These are phyloP conservation scores for Scomber scombrus DNA, from an alignment of 2,113 vertebrate genomes.

Conservation along the genomic window DNA sequence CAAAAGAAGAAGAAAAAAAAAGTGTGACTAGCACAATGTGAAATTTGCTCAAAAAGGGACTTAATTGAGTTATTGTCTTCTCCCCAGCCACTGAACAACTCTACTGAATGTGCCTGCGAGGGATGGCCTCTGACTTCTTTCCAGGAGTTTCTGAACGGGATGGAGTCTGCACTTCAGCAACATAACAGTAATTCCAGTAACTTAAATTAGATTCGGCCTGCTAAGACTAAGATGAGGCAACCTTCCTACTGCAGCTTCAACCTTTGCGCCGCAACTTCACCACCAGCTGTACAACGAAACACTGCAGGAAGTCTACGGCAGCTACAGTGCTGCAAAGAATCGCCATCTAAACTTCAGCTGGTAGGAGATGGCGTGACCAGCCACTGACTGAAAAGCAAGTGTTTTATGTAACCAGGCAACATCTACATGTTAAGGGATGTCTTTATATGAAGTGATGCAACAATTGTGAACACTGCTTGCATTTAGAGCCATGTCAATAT, in stretches of 20 bases:
- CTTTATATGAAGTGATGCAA: too few species aligned
- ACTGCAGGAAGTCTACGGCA: background rate
- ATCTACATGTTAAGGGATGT: background rate
- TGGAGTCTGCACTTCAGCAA: background rate
- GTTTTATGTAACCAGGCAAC: background rate
- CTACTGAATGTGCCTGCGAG: constrained; percentile 37
- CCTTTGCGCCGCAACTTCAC: background rate
- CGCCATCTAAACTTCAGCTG: background rate
- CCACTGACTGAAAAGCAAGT: background rate
- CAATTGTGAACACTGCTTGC: constrained; percentile 41
- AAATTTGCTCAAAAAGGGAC: background rate
- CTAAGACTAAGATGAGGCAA: too few species aligned
- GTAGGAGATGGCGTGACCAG: background rate
- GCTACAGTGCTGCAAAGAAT: background rate
- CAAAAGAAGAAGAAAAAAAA: background rate
- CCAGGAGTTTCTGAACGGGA: rapidly evolving
- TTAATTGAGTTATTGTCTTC: background rate
- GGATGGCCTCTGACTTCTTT: rapidly evolving
- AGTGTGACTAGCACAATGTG: background rate
- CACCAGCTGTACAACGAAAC: background rate
- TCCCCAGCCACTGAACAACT: background rate
- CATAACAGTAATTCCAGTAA: background rate
- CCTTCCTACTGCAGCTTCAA: too few species aligned
- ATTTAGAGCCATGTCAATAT: constrained; percentile 24
- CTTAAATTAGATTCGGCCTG: too few species aligned